Conservation (phyloP, 2,888 invertebrate species). For the Atethmia centrago region DNA sequence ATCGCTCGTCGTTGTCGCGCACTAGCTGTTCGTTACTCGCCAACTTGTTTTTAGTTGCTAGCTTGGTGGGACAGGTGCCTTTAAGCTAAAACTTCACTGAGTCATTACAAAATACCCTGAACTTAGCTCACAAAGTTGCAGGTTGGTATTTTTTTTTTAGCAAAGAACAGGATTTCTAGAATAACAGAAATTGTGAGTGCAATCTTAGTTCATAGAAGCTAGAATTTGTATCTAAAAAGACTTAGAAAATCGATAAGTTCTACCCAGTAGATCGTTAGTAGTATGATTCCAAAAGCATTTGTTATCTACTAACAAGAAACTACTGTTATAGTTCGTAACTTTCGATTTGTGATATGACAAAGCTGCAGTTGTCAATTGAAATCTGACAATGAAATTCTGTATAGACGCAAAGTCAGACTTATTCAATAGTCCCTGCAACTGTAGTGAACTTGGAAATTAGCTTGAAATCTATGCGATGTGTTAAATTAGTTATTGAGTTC, state of each 20-base stretch:
- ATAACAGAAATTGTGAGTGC: neutral
- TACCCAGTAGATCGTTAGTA: neutral
- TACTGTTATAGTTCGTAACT: neutral
- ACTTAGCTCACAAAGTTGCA: neutral
- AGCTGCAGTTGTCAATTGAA: neutral
- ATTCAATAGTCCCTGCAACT: conserved; percentile 6
- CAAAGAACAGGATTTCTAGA: neutral
- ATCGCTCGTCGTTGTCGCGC: too few relatives aligned
- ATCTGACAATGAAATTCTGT: neutral
- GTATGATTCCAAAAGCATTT: neutral
- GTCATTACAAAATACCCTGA: neutral
- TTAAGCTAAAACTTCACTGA: neutral
- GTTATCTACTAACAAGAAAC: neutral
- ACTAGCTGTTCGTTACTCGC: neutral
- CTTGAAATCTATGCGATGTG: conserved; percentile 17
- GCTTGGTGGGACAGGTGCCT: neutral
- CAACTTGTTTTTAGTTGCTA: neutral
- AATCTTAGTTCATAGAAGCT: neutral
- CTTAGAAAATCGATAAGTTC: neutral
- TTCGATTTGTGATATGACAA: neutral
- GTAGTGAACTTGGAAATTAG: neutral
- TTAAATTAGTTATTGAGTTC: conserved; percentile 26
- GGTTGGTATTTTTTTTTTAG: neutral
- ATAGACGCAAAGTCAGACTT: neutral
- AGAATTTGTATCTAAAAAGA: neutral